Conservation (phyloP, 2,888 invertebrate genomes). For the Stomorhina lunata region DNA sequence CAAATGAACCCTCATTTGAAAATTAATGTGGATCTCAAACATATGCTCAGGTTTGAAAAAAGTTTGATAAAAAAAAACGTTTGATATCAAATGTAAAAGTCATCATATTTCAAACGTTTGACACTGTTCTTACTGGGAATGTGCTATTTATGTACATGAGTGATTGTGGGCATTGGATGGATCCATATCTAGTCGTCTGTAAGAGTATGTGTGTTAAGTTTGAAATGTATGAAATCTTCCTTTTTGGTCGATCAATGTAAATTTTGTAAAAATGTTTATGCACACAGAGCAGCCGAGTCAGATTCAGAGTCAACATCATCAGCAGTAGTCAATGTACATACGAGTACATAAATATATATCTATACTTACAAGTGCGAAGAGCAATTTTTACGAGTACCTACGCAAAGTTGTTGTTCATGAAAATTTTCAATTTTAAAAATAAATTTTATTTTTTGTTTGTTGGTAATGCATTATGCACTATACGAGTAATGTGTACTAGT, state of each 20-base stretch:
- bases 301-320: too few species aligned
- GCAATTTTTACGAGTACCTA: slow-evolving; percentile 63
- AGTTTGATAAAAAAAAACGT: too few species aligned
- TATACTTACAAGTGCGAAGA: background rate
- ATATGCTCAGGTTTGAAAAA: too few species aligned
- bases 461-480: slow-evolving; percentile 31
- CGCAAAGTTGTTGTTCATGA: slow-evolving; percentile 71
- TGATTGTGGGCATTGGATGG: background rate
- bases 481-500: background rate
- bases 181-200: background rate
- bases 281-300: background rate
- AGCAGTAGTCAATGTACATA: too few species aligned
- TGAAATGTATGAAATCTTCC: background rate
- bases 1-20: too few species aligned
- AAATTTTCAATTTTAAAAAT: slow-evolving; percentile 66
- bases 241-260: background rate
- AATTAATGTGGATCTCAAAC: too few species aligned
- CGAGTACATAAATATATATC: background rate
- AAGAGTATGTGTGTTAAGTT: background rate
- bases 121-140: too few species aligned
- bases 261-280: background rate
- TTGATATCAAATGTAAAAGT: too few species aligned
- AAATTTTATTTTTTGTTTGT: slow-evolving; percentile 43
- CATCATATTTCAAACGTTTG: too few species aligned
- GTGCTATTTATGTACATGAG: background rate